Conservation (phyloP, 2,797 vertebrate genomes). For the Distichodus sexfasciatus region DNA sequence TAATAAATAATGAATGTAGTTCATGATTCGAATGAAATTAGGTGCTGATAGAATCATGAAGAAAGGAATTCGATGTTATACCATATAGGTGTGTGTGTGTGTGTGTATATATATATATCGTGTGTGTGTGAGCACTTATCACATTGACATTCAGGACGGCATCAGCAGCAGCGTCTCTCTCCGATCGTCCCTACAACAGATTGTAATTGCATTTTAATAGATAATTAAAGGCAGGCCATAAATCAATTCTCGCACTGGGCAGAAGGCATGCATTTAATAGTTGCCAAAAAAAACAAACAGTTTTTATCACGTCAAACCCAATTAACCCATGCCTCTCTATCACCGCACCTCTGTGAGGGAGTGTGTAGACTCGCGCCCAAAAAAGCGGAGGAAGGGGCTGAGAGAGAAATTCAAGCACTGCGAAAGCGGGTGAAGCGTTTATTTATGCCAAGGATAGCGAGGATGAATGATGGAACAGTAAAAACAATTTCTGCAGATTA, state of each 20-base stretch:
- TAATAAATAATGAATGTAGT: neutral
- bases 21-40: neutral
- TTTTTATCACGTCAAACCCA: conserved; percentile 68
- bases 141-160: conserved; percentile 59
- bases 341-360: conserved; percentile 36
- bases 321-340: conserved; percentile 69
- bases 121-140: conserved; percentile 28
- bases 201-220: conserved; percentile 82
- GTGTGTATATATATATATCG: neutral
- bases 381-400: neutral
- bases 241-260: conserved; percentile 70
- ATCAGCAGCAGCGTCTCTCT: conserved; percentile 45
- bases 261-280: conserved; percentile 70
- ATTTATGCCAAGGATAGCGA: neutral
- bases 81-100: conserved; percentile 17
- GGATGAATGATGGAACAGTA: neutral
- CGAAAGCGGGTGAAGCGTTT: too few relatives aligned
- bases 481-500: neutral
- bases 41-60: neutral
- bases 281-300: conserved; percentile 63
- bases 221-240: conserved; percentile 77
- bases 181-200: conserved; percentile 64
- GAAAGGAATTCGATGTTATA: neutral
- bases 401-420: too few relatives aligned
- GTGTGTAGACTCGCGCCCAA: neutral